phyloP scores from a whole-genome alignment of 1,140 invertebrate genomes.

The Ladona fulva region DNA sequence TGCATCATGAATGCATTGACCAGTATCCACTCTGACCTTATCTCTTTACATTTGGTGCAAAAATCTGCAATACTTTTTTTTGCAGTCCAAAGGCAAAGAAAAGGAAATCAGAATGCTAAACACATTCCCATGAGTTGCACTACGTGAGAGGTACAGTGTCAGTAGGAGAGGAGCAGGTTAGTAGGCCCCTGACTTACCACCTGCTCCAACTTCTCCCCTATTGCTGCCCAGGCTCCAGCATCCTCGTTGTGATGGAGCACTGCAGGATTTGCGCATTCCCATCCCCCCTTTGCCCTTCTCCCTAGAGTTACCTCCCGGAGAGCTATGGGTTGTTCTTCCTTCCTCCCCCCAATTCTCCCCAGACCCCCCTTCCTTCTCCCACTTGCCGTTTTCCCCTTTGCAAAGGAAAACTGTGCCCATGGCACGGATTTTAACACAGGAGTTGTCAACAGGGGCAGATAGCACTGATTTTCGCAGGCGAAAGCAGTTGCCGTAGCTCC shows the following conservation, averaged over 20 bases:
- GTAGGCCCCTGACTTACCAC: neutral
- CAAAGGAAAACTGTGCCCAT: slow-evolving; percentile 34
- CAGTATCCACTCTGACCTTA: too few relatives aligned
- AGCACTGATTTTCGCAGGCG: slow-evolving; percentile 20
- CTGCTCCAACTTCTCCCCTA: neutral
- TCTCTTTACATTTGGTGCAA: too few relatives aligned
- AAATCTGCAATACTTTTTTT: too few relatives aligned
- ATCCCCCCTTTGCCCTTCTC: neutral
- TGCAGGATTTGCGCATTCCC: slow-evolving; percentile 1
- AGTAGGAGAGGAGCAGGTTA: neutral
- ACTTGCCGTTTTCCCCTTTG: slow-evolving; percentile 27
- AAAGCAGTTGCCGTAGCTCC: slow-evolving; percentile 18
- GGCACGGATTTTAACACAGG: slow-evolving; percentile 38
- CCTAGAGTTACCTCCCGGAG: neutral
- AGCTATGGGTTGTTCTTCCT: neutral
- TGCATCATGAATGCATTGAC: too few relatives aligned
- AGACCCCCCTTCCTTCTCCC: neutral
- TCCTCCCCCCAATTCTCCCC: neutral
- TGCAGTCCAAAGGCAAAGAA: too few relatives aligned
- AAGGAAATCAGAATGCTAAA: neutral
- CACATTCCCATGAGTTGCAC: neutral
- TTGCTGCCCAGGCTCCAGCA: neutral
- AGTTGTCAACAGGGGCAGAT: slow-evolving; percentile 34
- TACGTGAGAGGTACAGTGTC: neutral
- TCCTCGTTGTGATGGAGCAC: neutral